Percentiles rank a stretch among this genome's conserved stretches.
phyloP scores from a whole-genome alignment of 1,140 invertebrate species.

The Tachypleus tridentatus region DNA sequence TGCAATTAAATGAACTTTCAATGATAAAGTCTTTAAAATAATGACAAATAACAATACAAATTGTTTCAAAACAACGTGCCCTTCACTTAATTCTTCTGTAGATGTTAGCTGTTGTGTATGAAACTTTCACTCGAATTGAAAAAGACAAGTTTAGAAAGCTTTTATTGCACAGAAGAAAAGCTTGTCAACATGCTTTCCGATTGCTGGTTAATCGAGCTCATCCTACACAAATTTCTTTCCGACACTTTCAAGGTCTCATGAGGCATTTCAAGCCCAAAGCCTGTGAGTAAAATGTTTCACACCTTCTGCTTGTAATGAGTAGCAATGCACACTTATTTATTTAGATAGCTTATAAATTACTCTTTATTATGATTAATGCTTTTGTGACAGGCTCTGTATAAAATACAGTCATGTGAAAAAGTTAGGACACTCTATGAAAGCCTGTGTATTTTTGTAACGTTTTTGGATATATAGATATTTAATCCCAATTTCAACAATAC shows the following conservation, averaged over 20 bases:
- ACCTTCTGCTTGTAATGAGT: too few relatives aligned
- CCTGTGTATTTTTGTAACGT: too few relatives aligned
- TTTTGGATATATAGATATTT: too few relatives aligned
- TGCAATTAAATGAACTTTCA: too few relatives aligned
- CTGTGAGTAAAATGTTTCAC: constrained; percentile 39
- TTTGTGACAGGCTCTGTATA: too few relatives aligned
- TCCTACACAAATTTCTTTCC: constrained; percentile 50
- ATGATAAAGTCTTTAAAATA: too few relatives aligned
- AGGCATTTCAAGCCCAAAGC: constrained; percentile 60
- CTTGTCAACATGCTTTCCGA: constrained; percentile 67
- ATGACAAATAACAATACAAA: too few relatives aligned
- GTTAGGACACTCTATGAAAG: too few relatives aligned
- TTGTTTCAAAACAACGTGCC: too few relatives aligned
- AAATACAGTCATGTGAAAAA: too few relatives aligned
- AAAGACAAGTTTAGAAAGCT: constrained; percentile 76
- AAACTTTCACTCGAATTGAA: constrained; percentile 76
- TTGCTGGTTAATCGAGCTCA: constrained; percentile 53
- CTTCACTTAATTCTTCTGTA: constrained; percentile 30
- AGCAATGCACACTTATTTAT: not conserved
- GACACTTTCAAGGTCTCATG: constrained; percentile 70
- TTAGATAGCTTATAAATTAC: not conserved
- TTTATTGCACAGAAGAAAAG: constrained; percentile 66
- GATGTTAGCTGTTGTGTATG: constrained; percentile 83
- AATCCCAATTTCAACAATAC: too few relatives aligned
- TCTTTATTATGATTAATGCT: not conserved